phyloP scores from a whole-genome alignment of 2,888 invertebrate genomes.

The Alitta virens region DNA sequence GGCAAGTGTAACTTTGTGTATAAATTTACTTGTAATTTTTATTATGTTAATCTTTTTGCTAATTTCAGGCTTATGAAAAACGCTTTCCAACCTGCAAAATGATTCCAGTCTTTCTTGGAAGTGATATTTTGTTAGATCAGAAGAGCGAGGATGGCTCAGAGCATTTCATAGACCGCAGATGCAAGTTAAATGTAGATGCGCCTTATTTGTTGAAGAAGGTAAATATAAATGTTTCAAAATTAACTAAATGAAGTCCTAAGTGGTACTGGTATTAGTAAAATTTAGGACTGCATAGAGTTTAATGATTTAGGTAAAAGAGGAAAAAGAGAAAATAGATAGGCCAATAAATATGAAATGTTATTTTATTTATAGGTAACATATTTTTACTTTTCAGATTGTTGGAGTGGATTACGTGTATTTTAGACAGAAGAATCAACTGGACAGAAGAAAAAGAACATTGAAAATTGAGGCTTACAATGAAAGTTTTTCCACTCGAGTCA shows the following conservation, averaged over 20 bases:
- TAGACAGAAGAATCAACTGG: conserved; percentile 83
- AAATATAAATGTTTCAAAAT: too few species aligned
- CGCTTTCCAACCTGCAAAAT: conserved; percentile 90
- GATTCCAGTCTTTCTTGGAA: conserved; percentile 90
- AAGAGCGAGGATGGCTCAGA: conserved; percentile 75
- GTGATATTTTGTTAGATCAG: conserved; percentile 76
- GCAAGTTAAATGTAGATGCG: conserved; percentile 87
- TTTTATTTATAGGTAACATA: too few species aligned
- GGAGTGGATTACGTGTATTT: conserved; percentile 88
- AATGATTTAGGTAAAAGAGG: too few species aligned
- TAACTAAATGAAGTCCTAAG: too few species aligned
- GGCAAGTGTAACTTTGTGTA: too few species aligned
- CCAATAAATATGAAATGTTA: too few species aligned
- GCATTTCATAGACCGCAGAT: conserved; percentile 78
- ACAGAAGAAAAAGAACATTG: conserved; percentile 73
- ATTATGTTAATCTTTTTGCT: not conserved
- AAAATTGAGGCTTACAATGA: conserved; percentile 91
- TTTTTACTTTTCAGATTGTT: conserved; percentile 74
- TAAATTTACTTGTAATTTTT: too few species aligned
- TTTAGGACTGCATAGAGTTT: too few species aligned
- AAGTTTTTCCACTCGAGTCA: conserved; percentile 79
- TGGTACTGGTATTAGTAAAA: too few species aligned
- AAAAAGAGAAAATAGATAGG: too few species aligned
- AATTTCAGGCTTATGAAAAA: conserved; percentile 83
- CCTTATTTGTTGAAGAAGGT: conserved; percentile 93